These are phyloP conservation scores for Drosophila rellima DNA, from an alignment of 2,888 invertebrate species.

Conservation along the genomic window DNA sequence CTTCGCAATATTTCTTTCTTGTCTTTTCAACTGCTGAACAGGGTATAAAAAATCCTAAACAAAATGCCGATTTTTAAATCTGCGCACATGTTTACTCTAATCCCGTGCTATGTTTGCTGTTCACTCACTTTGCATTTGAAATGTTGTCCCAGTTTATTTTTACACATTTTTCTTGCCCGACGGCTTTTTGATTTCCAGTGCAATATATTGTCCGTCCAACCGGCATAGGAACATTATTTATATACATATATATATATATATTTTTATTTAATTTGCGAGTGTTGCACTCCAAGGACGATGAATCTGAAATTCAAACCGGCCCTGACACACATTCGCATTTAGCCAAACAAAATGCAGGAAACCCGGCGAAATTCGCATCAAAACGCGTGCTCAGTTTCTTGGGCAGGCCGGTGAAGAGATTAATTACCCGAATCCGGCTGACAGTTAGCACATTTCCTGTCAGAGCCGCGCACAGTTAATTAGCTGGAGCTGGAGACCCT, in stretches of 20 bases:
- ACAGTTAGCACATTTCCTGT: slow-evolving; percentile 76
- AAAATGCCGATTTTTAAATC: slow-evolving; percentile 4
- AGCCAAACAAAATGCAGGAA: slow-evolving; percentile 21
- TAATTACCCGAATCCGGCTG: slow-evolving; percentile 77
- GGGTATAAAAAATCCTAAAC: neutral
- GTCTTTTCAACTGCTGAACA: neutral
- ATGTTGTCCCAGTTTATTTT: slow-evolving; percentile 34
- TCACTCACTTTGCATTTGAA: slow-evolving; percentile 40
- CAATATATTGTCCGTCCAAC: slow-evolving; percentile 46
- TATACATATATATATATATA: slow-evolving; percentile 32
- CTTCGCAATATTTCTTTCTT: no score
- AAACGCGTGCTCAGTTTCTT: slow-evolving; percentile 46
- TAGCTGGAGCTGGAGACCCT: slow-evolving; percentile 39
- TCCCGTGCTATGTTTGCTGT: slow-evolving; percentile 46
- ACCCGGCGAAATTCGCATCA: slow-evolving; percentile 57
- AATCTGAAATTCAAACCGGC: slow-evolving; percentile 32
- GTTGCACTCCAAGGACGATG: slow-evolving; percentile 57
- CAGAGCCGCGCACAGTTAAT: slow-evolving; percentile 65
- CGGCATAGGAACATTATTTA: slow-evolving; percentile 34
- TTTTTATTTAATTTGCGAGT: slow-evolving; percentile 53
- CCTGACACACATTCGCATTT: slow-evolving; percentile 64
- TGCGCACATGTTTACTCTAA: slow-evolving; percentile 17
- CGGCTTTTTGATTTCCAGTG: slow-evolving; percentile 41
- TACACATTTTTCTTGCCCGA: slow-evolving; percentile 4
- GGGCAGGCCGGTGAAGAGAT: slow-evolving; percentile 72